Evolutionary conservation across 1,140 invertebrate species (phyloP).

Genomic region (Lordiphosa mommai): DNA sequence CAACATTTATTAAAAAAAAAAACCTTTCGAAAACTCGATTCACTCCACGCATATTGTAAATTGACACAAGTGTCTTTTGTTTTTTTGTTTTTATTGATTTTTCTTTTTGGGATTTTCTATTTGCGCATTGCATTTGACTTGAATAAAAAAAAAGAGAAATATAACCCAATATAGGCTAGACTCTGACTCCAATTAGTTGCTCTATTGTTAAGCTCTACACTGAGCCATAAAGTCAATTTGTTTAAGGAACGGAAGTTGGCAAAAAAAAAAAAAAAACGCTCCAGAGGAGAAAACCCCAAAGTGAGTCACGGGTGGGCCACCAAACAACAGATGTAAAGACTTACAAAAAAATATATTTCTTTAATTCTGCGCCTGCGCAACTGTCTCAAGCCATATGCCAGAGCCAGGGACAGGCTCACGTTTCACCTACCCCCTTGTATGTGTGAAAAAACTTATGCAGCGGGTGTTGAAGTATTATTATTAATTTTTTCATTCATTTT

Average conservation of each 20-base stretch:
- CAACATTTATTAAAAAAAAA: conserved; percentile 49
- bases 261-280: conserved; percentile 28
- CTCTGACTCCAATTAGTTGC: conserved; percentile 61
- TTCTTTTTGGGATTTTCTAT: conserved; percentile 68
- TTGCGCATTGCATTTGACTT: conserved; percentile 62
- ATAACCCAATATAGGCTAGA: conserved; percentile 36
- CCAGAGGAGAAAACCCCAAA: conserved; percentile 62
- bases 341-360: conserved; percentile 41
- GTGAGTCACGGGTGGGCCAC: conserved; percentile 65
- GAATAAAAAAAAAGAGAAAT: conserved; percentile 12
- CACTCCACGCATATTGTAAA: conserved; percentile 60
- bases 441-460: conserved; percentile 47
- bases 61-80: conserved; percentile 63
- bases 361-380: conserved; percentile 52
- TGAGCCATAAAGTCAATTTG: conserved; percentile 71
- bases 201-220: conserved; percentile 52
- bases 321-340: conserved; percentile 60
- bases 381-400: conserved; percentile 58
- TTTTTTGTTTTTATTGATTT: conserved; percentile 26
- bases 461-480: conserved; percentile 12
- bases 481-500: too few species aligned
- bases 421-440: conserved; percentile 52
- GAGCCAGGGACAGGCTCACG: conserved; percentile 35
- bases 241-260: conserved; percentile 71
- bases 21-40: conserved; percentile 37